A percentile compares a stretch with the other conserved stretches of the same genome.
Conservation (phyloP, 2,888 invertebrate genomes). For the Tenthredo distinguenda region DNA sequence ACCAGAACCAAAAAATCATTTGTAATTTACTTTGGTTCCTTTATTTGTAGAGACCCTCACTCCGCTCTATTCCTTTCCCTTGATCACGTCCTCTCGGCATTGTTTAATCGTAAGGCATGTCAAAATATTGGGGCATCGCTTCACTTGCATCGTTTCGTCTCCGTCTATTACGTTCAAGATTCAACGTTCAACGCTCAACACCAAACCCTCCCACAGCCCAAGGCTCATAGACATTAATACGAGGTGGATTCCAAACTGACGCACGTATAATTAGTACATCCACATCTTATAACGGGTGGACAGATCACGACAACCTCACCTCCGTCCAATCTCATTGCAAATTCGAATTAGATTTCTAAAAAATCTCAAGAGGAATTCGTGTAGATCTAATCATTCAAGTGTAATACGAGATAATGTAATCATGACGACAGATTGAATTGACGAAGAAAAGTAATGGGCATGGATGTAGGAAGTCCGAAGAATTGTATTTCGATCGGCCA, state of each 20-base stretch:
- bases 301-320: not conserved
- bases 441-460: not conserved
- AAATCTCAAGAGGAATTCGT: not conserved
- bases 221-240: constrained; percentile 64
- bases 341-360: not conserved
- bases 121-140: constrained; percentile 61
- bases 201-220: constrained; percentile 68
- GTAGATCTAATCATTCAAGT: not conserved
- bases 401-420: not conserved
- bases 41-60: constrained; percentile 28
- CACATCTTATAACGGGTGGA: constrained; percentile 66
- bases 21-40: constrained; percentile 26
- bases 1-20: constrained; percentile 2
- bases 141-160: constrained; percentile 18
- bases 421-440: not conserved
- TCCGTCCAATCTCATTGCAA: not conserved
- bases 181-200: constrained; percentile 36
- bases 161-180: constrained; percentile 27
- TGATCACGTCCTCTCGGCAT: constrained; percentile 21
- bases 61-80: not conserved
- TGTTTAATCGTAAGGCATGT: constrained; percentile 57
- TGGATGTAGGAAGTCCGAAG: not conserved
- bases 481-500: constrained; percentile 72
- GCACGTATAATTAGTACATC: constrained; percentile 69
- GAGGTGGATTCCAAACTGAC: constrained; percentile 65